Conservation (phyloP, 2,797 vertebrate genomes). For the Dermochelys coriacea region DNA sequence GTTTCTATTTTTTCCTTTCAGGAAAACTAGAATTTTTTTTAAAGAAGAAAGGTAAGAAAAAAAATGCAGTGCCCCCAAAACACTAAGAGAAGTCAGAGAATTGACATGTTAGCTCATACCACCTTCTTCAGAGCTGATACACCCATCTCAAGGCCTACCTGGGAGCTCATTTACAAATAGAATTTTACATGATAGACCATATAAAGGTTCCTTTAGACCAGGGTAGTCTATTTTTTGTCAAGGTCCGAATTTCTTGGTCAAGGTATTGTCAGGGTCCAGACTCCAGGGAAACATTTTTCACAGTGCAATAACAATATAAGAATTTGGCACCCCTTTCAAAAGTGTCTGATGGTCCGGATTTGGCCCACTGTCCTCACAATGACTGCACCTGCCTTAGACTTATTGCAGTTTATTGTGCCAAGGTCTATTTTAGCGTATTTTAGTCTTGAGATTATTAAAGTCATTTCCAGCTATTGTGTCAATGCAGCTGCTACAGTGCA, state of each 20-base stretch:
- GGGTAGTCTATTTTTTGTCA: neutral
- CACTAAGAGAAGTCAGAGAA: constrained; percentile 17
- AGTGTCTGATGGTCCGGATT: neutral
- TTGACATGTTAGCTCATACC: neutral
- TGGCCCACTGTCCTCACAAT: neutral
- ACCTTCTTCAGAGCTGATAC: neutral
- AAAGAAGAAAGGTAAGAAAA: neutral
- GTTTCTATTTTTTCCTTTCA: constrained; percentile 38
- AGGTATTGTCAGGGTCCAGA: neutral
- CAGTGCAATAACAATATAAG: neutral
- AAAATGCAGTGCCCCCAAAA: constrained; percentile 7
- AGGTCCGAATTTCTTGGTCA: neutral
- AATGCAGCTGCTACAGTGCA: neutral
- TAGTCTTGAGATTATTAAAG: constrained; percentile 6
- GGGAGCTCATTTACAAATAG: constrained; percentile 1
- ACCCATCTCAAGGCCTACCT: constrained; percentile 28
- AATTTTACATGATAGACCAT: neutral
- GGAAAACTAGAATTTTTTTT: accelerated
- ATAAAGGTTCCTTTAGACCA: neutral
- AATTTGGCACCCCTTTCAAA: neutral
- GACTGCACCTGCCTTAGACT: constrained; percentile 16
- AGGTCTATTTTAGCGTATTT: constrained; percentile 3
- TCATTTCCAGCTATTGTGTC: neutral
- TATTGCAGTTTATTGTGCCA: neutral
- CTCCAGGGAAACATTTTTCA: neutral